A percentile compares a stretch with the other conserved stretches of the same genome.
These are phyloP conservation scores for Chrysolina americana DNA, from an alignment of 2,888 invertebrate species.

Conservation along the genomic window DNA sequence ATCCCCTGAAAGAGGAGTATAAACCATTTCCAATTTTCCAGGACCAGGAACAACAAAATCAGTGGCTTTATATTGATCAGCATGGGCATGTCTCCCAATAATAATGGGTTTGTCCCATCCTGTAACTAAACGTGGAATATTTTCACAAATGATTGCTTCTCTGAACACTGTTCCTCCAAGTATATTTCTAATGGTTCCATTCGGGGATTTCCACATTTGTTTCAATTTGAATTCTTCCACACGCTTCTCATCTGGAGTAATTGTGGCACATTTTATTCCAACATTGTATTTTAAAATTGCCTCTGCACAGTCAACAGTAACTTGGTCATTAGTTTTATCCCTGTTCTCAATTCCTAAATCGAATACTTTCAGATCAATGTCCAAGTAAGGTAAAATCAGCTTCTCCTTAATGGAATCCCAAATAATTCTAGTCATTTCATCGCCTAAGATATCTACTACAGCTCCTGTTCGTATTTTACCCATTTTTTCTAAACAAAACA, in stretches of 20 bases:
- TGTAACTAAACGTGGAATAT: constrained; percentile 95
- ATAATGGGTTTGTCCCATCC: constrained; percentile 98
- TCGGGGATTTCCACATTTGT: constrained; percentile 93
- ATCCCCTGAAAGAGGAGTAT: constrained; percentile 78
- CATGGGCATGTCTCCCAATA: constrained; percentile 98
- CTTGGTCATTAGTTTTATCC: constrained; percentile 94
- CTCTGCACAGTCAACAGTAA: constrained; percentile 96
- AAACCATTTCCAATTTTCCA: constrained; percentile 90
- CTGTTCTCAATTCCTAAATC: constrained; percentile 97
- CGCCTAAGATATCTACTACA: constrained; percentile 93
- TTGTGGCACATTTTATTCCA: constrained; percentile 98
- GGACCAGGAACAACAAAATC: constrained; percentile 95
- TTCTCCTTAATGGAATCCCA: constrained; percentile 99
- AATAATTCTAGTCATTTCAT: constrained; percentile 97
- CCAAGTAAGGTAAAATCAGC: constrained; percentile 94
- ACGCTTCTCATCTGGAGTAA: constrained; percentile 97
- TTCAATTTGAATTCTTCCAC: constrained; percentile 90
- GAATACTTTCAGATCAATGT: constrained; percentile 93
- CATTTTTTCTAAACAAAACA: constrained; percentile 63
- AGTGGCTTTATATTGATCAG: constrained; percentile 97
- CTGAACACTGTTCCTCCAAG: constrained; percentile 86
- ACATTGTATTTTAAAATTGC: constrained; percentile 98
- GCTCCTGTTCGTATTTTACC: constrained; percentile 86
- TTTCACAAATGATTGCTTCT: constrained; percentile 90
- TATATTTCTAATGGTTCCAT: constrained; percentile 91